These are phyloP conservation scores for Nothocercus nigrocapillus DNA, from an alignment of 2,113 vertebrate genomes.

Conservation along the genomic window DNA sequence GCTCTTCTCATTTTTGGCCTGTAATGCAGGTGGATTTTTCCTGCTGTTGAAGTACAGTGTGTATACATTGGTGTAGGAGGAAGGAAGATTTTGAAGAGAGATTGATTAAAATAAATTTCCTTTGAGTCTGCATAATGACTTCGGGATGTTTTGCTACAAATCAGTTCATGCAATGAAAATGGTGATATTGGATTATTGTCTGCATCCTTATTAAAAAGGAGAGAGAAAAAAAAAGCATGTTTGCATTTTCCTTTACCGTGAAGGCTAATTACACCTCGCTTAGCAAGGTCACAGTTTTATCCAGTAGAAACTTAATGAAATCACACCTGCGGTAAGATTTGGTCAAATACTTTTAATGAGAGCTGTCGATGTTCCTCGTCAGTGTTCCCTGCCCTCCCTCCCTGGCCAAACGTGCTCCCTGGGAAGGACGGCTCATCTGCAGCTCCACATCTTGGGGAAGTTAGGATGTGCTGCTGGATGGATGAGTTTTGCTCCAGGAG, in stretches of 20 bases:
- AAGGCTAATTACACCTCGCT: not conserved
- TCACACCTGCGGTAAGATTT: constrained; percentile 8
- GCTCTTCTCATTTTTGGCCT: not conserved
- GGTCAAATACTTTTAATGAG: constrained; percentile 11
- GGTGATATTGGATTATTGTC: not conserved
- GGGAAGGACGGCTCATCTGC: constrained; percentile 14
- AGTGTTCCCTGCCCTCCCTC: not conserved
- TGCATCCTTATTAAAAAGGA: not conserved
- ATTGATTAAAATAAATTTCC: not conserved
- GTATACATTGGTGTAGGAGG: not conserved
- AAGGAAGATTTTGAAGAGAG: not conserved
- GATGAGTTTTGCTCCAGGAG: constrained; percentile 37
- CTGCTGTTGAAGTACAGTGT: not conserved
- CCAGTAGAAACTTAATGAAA: not conserved
- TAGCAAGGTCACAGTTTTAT: not conserved
- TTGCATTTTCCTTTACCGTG: not conserved
- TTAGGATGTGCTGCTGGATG: constrained; percentile 29
- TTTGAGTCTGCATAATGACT: not conserved
- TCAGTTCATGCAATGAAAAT: not conserved
- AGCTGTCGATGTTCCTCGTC: constrained; percentile 21
- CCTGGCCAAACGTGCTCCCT: not conserved
- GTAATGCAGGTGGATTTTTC: not conserved
- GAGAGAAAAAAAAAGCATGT: not conserved
- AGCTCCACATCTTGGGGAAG: not conserved
- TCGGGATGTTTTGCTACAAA: not conserved